phyloP scores from a whole-genome alignment of 1,140 invertebrate species.

The Brachionus asplanchnoidis region DNA sequence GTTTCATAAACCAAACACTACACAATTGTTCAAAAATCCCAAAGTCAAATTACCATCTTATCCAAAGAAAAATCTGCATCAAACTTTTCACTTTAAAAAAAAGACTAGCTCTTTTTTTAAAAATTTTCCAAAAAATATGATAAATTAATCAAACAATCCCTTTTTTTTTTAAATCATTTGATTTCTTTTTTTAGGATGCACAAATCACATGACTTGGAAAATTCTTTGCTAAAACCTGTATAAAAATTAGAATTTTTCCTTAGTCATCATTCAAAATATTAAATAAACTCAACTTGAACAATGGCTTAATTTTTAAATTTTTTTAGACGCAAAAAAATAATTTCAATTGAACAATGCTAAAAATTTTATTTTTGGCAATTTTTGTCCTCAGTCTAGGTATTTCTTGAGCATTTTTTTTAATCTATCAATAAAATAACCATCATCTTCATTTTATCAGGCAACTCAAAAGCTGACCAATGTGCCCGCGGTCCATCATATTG shows the following conservation, averaged over 20 bases:
- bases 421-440: background rate
- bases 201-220: slow-evolving; percentile 4
- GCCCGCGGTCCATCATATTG: slow-evolving; percentile 17
- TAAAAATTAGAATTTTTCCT: slow-evolving; percentile 12
- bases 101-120: background rate
- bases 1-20: background rate
- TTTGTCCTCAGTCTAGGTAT: background rate
- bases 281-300: slow-evolving; percentile 12
- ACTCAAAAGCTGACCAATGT: background rate
- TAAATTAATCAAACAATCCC: slow-evolving; percentile 13
- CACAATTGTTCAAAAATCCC: background rate
- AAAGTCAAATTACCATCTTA: background rate
- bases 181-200: background rate
- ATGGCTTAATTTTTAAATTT: slow-evolving; percentile 16
- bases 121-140: background rate
- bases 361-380: slow-evolving; percentile 13
- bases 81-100: background rate
- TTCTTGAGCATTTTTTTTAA: background rate
- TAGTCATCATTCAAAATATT: slow-evolving; percentile 8
- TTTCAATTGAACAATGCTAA: background rate
- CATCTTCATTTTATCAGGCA: background rate
- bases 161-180: background rate
- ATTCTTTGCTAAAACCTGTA: background rate
- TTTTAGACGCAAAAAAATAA: background rate
- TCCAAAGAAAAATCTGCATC: background rate